Base-by-base conservation (phyloP, 2,888 invertebrate species). In the Mesorhabditis sp. region DNA sequence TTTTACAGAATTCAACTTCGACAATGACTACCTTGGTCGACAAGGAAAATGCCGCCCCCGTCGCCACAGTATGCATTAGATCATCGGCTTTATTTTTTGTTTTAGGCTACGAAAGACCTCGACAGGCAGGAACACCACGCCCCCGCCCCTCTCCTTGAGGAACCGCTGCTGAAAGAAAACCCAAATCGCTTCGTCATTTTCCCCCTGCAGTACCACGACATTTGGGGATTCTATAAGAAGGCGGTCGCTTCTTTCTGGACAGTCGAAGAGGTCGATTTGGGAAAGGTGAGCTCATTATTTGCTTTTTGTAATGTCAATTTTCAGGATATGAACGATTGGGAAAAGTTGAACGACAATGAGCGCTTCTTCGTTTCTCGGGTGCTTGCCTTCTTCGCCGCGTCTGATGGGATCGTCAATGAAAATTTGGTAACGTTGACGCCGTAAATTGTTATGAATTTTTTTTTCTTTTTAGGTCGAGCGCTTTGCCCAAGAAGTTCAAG, bases 241-340 rank as follows among this genome's bases (percentile, higher is more conserved):
- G 98, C 98, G 0, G 95, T 95, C 86, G 97, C 98, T 13, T 97
- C 96, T 0, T 97, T 99, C 87, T 98, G 98, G 98, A 96, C 96
- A 0, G 95, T 92, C 0, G 97, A 98, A 86, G 98, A 99, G 89
- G 97, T 98, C 7, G 43, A 45, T 43, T 15, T 72, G 42, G 15
- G 28, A 65, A 15, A 43, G 42, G 28, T 28, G 28, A 28, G 28
- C 28, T 28, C 28, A 28, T 28, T 28, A 28, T 28, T 28, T 28
- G 28, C 28, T 28, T 28, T 28, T 28, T 28, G 28, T 28, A 28
- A 28, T 28, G 28, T 28, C 28, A 28, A 28, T 28, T 28, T 28
- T 28, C 28, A 28, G 28, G 98, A 98, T 85, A 80, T 92, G 72
- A 85, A 87, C 4, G 92, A 98, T 86, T 98, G 98, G 98, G 90